Base-by-base conservation (phyloP, 2,888 invertebrate species). In the Hirtodrosophila duncani region DNA sequence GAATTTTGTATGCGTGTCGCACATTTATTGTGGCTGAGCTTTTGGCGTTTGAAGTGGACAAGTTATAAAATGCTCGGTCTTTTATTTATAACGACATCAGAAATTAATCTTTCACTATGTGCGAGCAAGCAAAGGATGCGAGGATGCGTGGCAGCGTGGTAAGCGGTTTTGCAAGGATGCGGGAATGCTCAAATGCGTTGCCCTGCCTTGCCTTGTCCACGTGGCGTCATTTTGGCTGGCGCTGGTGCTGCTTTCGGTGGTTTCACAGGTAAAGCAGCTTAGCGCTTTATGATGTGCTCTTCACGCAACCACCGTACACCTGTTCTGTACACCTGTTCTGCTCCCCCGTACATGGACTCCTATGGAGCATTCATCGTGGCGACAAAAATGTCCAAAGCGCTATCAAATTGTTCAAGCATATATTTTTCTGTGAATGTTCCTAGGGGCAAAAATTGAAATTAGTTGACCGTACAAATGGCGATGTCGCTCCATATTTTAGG, bases 21-120 rank as follows among this genome's bases (percentile, higher is more conserved):
- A 6, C 27, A 7, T 33, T 9, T 8, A 8, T n/a, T 24, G 50
- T 39, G 20, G 26, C 38, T 5, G 42, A 26, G 20, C 30, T 46
- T 27, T 50, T 41, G 31, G 31, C 50, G 49, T 33, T 43, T 44
- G 42, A 34, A 41, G 37, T 27, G 23, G 36, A 57, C 60, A 48
- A 46, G 72, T 50, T 72, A 64, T 67, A 64, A 80, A 80, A 72
- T 72, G 64, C 59, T 62, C 49, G 38, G 45, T 64, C 75, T 69
- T 64, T 81, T 75, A 69, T 81, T 79, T 75, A 79, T 81, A 69
- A 69, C 70, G 70, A 74, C 75, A 67, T 79, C 71, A 69, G 56
- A 74, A 74, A 75, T 75, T 78, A 75, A 75, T 75, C 79, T 75
- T 69, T 71, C 61, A 78, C 79, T 66, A 75, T 79, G 75, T 78